Evolutionary conservation across 1,140 invertebrate species (phyloP), one percentile per base, ranked within the genome.

Genomic region (Propsilocerus akamusi): DNA sequence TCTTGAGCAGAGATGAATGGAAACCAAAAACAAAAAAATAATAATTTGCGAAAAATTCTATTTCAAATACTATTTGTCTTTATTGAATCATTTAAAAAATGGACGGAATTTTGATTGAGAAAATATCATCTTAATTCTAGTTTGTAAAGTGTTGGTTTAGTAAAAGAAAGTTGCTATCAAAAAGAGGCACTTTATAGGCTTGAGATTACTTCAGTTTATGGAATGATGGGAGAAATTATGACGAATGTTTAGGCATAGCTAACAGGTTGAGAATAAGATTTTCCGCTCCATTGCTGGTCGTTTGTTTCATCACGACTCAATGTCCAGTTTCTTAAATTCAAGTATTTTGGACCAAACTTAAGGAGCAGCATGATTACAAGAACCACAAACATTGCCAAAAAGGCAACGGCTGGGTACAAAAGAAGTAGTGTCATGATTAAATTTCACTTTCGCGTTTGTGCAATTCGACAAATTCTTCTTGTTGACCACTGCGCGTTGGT

Each of bases 371-470:
- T 77, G 50, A 89, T 85, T 4, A 86, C 73, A 26, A 75, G 71
- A 12, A 86, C 67, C 11, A 86, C 73, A 56, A 88, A 78, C 11
- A 88, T 57, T 10, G 80, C 75, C 24, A 90, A 54, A 22, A 75
- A 72, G 14, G 81, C 75, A 10, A 79, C 69, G 2, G 81, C 78
- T 2, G 86, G 85, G 71, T 80, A 84, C 48, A 81, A 74, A 34
- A 83, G 67, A 46, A 85, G 72, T 54, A 86, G 72, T 46, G 73
- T 70, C 78, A 81, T 83, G 25, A 49, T 54, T 76, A 88, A 52
- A 87, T 83, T 56, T 86, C 83, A 66, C 83, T 86, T 62, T 88
- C 83, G 51, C 81, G 69, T 61, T 84, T 84, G 50, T 84, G 78
- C 52, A 86, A 62, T 61, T 86, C 83, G 34, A 83, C 69, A 60